Conservation (phyloP, 2,797 vertebrate species). For the Pseudomugil tenellus region DNA sequence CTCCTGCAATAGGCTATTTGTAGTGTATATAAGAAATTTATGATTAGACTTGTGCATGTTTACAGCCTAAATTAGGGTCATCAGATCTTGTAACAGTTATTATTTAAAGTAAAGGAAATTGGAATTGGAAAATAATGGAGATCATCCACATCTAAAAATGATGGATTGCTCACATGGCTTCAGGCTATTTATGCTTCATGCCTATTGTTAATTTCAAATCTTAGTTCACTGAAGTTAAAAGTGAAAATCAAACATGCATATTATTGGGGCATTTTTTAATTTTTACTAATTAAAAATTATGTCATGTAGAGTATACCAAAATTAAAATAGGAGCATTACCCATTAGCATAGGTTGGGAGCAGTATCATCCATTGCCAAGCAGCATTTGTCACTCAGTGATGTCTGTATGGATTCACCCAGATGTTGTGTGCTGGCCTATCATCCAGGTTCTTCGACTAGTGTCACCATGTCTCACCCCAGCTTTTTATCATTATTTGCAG, state of each 20-base stretch:
- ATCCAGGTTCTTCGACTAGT: constrained; percentile 46
- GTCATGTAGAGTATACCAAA: background rate
- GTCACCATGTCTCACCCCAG: constrained; percentile 38
- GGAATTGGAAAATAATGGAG: background rate
- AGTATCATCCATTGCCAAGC: no score
- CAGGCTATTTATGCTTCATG: background rate
- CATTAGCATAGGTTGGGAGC: background rate
- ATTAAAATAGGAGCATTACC: background rate
- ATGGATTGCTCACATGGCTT: background rate
- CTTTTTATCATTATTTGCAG: constrained; percentile 77
- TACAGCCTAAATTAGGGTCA: background rate
- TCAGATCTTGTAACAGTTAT: background rate
- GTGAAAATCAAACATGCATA: background rate
- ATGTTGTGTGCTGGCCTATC: constrained; percentile 38
- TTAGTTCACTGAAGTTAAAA: background rate
- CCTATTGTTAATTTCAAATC: background rate
- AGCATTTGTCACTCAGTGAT: background rate
- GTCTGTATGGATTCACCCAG: constrained; percentile 30
- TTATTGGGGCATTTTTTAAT: background rate
- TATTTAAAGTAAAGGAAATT: background rate
- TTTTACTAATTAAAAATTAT: background rate
- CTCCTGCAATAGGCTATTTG: no score
- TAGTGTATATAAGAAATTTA: background rate
- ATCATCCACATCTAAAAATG: background rate
- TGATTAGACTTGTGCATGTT: background rate